Evolutionary conservation across 2,797 vertebrate species (phyloP).

Genomic region (Sebastes oblongus): DNA sequence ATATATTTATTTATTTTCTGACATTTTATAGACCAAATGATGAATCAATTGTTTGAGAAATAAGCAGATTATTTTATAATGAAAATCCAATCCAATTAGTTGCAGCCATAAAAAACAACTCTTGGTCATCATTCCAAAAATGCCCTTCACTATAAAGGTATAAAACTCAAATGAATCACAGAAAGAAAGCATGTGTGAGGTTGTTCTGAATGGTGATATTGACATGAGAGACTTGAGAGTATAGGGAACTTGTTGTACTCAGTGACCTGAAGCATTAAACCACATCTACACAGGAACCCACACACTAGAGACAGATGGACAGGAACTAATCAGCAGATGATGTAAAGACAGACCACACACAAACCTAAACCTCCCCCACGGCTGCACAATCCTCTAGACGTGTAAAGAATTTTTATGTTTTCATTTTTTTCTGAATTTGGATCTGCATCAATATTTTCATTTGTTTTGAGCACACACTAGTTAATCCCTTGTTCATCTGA

Average conservation of each 20-base stretch:
- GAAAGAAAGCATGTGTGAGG: neutral
- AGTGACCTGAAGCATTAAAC: neutral
- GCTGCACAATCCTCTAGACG: neutral
- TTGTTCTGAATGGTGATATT: neutral
- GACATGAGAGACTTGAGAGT: neutral
- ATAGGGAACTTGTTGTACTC: neutral
- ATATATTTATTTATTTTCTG: neutral
- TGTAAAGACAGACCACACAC: slow-evolving; percentile 10
- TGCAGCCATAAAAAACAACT: neutral
- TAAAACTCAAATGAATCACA: neutral
- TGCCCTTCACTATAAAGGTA: too few species aligned
- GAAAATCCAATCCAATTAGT: too few species aligned
- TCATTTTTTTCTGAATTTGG: too few species aligned
- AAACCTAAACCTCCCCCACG: neutral
- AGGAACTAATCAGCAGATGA: slow-evolving; percentile 19
- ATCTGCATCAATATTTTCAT: neutral
- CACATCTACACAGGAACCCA: neutral
- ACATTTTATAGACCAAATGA: neutral
- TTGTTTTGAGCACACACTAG: neutral
- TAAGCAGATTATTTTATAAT: too few species aligned
- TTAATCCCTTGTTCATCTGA: neutral
- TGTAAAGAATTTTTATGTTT: neutral
- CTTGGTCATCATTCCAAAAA: neutral
- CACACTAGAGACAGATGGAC: neutral
- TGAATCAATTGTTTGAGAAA: neutral